Evolutionary conservation across 2,888 invertebrate species (phyloP).

Genomic region (Atherix ibis): DNA sequence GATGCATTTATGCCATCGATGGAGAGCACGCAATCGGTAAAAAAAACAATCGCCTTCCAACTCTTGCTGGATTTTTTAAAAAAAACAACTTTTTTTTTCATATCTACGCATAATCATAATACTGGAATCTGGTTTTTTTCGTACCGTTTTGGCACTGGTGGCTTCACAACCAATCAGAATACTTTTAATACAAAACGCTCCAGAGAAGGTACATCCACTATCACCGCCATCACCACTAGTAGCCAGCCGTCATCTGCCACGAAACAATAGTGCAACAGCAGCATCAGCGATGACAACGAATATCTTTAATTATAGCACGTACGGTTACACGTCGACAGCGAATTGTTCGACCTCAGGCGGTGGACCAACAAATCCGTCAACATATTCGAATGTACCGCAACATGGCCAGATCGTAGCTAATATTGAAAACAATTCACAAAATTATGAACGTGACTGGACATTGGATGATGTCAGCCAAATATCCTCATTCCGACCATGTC

Average conservation of each 20-base stretch:
- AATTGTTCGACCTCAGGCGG: slow-evolving; percentile 3
- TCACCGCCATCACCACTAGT: slow-evolving; percentile 47
- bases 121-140: no score
- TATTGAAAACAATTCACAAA: slow-evolving; percentile 40
- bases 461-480: slow-evolving; percentile 32
- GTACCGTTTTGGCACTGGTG: no score
- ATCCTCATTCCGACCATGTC: slow-evolving; percentile 32
- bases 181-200: slow-evolving; percentile 82
- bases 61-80: no score
- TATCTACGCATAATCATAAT: no score
- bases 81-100: no score
- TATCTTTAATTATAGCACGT: slow-evolving; percentile 13
- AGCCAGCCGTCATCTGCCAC: slow-evolving; percentile 14
- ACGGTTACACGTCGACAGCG: slow-evolving; percentile 9
- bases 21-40: slow-evolving; percentile 93
- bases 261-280: slow-evolving; percentile 14
- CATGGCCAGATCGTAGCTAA: slow-evolving; percentile 44
- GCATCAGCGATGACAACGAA: slow-evolving; percentile 11
- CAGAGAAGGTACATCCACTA: slow-evolving; percentile 54
- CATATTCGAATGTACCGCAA: slow-evolving; percentile 15
- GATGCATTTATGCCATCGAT: slow-evolving; percentile 79
- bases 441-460: slow-evolving; percentile 32
- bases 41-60: no score
- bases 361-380: slow-evolving; percentile 6
- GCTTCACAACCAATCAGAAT: no score